Conservation (phyloP, 2,113 vertebrate genomes). For the Chrysochloris asiatica region DNA sequence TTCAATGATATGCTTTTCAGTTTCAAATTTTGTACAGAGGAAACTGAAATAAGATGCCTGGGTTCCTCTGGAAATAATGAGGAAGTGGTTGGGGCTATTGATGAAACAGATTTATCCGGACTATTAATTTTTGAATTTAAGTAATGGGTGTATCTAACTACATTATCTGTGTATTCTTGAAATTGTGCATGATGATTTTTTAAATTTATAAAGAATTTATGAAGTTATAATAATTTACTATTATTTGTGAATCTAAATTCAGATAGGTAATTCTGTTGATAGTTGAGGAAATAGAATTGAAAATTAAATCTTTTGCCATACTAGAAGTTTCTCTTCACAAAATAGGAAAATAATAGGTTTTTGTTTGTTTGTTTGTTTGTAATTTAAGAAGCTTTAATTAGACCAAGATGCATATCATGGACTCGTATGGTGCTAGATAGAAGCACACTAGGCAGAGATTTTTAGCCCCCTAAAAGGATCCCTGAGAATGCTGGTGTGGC, state of each 20-base stretch:
- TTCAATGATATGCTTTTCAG: background rate
- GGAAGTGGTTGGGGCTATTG: background rate
- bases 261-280: background rate
- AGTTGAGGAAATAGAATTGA: background rate
- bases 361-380: no score
- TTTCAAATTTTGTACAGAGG: no score
- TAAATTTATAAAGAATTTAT: background rate
- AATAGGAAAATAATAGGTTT: background rate
- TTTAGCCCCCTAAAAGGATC: no score
- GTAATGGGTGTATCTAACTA: background rate
- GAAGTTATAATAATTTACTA: background rate
- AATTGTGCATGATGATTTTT: background rate
- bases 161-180: background rate
- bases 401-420: background rate
- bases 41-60: no score
- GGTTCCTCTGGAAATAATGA: no score
- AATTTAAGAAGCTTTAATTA: background rate
- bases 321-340: background rate
- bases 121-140: background rate
- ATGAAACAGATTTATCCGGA: background rate
- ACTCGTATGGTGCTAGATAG: no score
- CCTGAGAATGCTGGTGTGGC: no score
- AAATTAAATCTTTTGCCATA: background rate
- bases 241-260: background rate
- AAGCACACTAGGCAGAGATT: no score